Evolutionary conservation across 2,888 invertebrate genomes (phyloP).

Genomic region (Schizaphis graminum): DNA sequence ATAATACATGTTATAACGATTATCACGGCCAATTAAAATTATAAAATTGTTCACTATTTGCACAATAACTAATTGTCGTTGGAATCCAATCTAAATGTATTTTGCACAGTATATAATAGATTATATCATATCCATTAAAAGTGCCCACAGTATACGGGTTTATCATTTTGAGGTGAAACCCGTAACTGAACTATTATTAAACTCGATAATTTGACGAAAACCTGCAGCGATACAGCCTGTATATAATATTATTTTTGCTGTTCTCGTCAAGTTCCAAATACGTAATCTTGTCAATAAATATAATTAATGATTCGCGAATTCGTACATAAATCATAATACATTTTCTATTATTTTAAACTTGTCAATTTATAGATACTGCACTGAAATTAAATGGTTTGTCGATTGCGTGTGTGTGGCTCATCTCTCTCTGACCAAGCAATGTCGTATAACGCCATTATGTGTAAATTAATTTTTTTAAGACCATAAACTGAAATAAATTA

Average conservation of each 20-base stretch:
- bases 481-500: background rate
- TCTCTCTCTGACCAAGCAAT: background rate
- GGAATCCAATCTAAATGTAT: background rate
- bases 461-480: background rate
- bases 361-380: background rate
- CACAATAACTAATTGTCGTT: background rate
- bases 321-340: background rate
- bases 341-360: background rate
- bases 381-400: background rate
- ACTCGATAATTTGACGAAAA: background rate
- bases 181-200: background rate
- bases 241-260: background rate
- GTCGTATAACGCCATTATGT: background rate
- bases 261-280: background rate
- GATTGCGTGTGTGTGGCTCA: background rate
- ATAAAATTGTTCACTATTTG: background rate
- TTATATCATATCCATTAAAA: background rate
- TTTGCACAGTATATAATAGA: background rate
- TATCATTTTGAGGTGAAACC: background rate
- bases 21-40: background rate
- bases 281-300: no score
- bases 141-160: background rate
- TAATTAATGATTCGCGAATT: background rate
- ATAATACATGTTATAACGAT: background rate
- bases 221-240: background rate